phyloP scores from a whole-genome alignment of 1,140 invertebrate species.

The Telenomus remus region DNA sequence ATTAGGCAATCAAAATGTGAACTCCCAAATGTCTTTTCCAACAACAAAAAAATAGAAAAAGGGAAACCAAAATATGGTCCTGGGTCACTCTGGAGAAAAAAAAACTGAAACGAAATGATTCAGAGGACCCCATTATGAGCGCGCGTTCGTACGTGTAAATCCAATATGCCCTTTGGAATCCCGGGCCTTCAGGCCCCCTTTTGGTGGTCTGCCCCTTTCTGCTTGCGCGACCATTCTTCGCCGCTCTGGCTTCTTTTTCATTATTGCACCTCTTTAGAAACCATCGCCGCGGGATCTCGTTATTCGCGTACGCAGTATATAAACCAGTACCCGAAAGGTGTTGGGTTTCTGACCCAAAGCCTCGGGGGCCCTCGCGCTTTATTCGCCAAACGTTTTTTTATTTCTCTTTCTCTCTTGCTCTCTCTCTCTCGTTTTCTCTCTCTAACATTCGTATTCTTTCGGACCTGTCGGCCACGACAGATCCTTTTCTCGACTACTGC shows the following conservation, averaged over 20 bases:
- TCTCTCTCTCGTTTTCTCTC: too few relatives aligned
- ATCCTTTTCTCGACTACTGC: conserved; percentile 54
- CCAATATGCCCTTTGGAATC: conserved; percentile 65
- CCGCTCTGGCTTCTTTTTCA: conserved; percentile 45
- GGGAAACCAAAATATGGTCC: conserved; percentile 20
- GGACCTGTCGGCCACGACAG: not conserved
- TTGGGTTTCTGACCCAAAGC: conserved; percentile 69
- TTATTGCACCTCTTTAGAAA: conserved; percentile 63
- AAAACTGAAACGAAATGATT: conserved; percentile 55
- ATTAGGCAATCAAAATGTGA: conserved; percentile 29
- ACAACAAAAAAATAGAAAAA: conserved; percentile 24
- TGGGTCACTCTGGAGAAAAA: conserved; percentile 35
- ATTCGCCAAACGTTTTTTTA: conserved; percentile 8
- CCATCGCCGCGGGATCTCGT: conserved; percentile 64
- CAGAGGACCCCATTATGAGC: conserved; percentile 62
- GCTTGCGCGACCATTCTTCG: conserved; percentile 31
- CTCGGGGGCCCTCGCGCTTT: conserved; percentile 32
- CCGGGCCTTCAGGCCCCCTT: conserved; percentile 21
- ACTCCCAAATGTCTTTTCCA: conserved; percentile 46
- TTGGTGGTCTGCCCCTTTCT: conserved; percentile 30
- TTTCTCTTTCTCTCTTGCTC: conserved; percentile 12
- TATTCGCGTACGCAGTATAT: conserved; percentile 60
- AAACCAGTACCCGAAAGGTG: conserved; percentile 55
- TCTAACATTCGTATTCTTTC: too few relatives aligned
- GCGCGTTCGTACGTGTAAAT: conserved; percentile 71